Base-by-base conservation (phyloP, 2,888 invertebrate species). In the Scaptomyza polygonia region DNA sequence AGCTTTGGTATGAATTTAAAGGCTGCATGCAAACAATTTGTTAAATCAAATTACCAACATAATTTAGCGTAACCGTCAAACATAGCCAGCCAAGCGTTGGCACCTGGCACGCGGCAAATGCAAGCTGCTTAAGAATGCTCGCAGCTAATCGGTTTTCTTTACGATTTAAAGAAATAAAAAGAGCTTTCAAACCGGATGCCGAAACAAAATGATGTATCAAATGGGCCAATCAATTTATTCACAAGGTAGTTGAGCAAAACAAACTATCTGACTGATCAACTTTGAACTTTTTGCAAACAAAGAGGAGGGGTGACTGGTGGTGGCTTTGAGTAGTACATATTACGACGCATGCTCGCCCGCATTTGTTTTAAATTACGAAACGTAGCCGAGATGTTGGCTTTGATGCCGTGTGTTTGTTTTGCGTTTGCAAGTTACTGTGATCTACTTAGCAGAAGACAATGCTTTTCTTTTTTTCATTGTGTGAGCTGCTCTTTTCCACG, bases 1-100 rank as follows among this genome's bases (percentile, higher is more conserved):
- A 39, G 39, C 16, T 25, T 34, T 57, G 58, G 56, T 25, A 56
- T 21, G 58, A 59, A 69, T 64, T 86, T 67, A 72, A 72, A 70
- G 84, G 81, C 64, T 81, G 86, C 79, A 81, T 55, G 62, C 84
- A 61, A 75, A 78, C 86, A 81, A 84, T 85, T 84, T 88, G 88
- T 87, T 43, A 82, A 88, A 78, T 88, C 76, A 73, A 88, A 85
- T 87, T 87, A 81, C 67, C 40, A 32, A 69, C 72, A 86, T 84
- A 76, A 83, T 72, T 79, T 69, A 82, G 66, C 77, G 79, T 73
- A 69, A 68, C 62, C 74, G 75, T 72, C 65, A 77, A 71, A 53
- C 39, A 44, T 32, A 48, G 47, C 16, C 52, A 49, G 44, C 79
- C 56, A 59, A 76, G 76, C 78, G 78, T 73, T 73, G 56, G 62